These are phyloP conservation scores for Manis pentadactyla DNA, from an alignment of 2,797 vertebrate genomes.

Conservation along the genomic window DNA sequence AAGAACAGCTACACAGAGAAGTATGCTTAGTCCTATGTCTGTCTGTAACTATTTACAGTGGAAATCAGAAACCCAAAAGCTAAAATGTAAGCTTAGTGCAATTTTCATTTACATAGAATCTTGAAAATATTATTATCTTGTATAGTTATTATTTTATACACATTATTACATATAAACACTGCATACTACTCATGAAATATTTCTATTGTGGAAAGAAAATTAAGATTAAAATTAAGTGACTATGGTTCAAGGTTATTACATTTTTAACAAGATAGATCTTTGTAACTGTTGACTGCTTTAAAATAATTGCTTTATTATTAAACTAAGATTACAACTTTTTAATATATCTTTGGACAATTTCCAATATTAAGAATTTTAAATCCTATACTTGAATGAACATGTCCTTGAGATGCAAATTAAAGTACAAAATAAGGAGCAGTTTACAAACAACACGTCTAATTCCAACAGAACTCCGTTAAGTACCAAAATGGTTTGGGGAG, in stretches of 20 bases:
- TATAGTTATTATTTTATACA: neutral
- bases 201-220: constrained; percentile 54
- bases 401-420: constrained; percentile 1
- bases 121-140: neutral
- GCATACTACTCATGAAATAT: neutral
- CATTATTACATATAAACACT: neutral
- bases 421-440: constrained; percentile 62
- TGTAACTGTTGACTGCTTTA: neutral
- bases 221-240: constrained; percentile 36
- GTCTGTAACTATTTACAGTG: constrained; percentile 13
- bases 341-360: constrained; percentile 61
- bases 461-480: constrained; percentile 61
- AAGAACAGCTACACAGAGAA: neutral
- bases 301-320: constrained; percentile 49
- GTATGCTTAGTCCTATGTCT: neutral
- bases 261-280: constrained; percentile 16
- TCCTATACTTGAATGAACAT: constrained; percentile 14
- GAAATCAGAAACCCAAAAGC: constrained; percentile 38
- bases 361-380: constrained; percentile 62
- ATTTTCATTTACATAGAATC: neutral
- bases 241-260: constrained; percentile 18
- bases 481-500: constrained; percentile 34
- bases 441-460: constrained; percentile 72
- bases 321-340: constrained; percentile 45
- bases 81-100: constrained; percentile 29